Conservation (phyloP, 1,140 invertebrate species). For the Marisa cornuarietis region DNA sequence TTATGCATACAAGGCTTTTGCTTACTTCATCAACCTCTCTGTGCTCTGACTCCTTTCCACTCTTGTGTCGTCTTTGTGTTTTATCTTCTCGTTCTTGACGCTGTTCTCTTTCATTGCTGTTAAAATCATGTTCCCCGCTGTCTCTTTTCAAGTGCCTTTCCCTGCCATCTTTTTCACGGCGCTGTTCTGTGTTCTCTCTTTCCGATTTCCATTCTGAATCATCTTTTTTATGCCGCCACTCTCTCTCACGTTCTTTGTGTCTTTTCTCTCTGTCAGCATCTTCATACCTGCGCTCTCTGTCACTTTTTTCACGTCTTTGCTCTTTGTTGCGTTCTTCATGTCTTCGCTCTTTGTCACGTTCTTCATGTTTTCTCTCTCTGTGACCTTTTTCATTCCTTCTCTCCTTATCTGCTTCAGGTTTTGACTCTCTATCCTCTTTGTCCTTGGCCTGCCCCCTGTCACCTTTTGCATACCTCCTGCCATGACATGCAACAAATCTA, state of each 20-base stretch:
- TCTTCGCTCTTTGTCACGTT: slow-evolving; percentile 10
- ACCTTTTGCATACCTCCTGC: slow-evolving; percentile 26
- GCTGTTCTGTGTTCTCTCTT: slow-evolving; percentile 22
- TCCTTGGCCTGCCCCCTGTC: slow-evolving; percentile 28
- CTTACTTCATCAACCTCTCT: slow-evolving; percentile 30
- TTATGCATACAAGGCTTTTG: slow-evolving; percentile 4
- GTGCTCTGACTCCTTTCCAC: slow-evolving; percentile 20
- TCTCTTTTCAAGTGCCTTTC: slow-evolving; percentile 30
- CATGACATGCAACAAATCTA: slow-evolving; percentile 14
- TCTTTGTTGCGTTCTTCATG: neutral
- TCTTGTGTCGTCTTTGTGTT: slow-evolving; percentile 7
- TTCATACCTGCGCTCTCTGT: slow-evolving; percentile 15
- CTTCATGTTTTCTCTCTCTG: neutral
- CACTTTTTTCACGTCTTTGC: slow-evolving; percentile 20
- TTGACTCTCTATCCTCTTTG: slow-evolving; percentile 22
- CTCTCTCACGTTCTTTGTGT: neutral
- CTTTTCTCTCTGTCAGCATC: neutral
- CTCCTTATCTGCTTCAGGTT: slow-evolving; percentile 23
- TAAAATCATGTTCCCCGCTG: slow-evolving; percentile 19
- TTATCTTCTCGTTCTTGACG: slow-evolving; percentile 14
- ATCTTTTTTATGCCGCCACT: neutral
- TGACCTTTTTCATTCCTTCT: neutral
- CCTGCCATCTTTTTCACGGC: slow-evolving; percentile 21
- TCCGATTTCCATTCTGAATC: slow-evolving; percentile 1
- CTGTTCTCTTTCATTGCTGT: neutral